Evolutionary conservation across 2,113 vertebrate species (phyloP).

Genomic region (Platanista minor): DNA sequence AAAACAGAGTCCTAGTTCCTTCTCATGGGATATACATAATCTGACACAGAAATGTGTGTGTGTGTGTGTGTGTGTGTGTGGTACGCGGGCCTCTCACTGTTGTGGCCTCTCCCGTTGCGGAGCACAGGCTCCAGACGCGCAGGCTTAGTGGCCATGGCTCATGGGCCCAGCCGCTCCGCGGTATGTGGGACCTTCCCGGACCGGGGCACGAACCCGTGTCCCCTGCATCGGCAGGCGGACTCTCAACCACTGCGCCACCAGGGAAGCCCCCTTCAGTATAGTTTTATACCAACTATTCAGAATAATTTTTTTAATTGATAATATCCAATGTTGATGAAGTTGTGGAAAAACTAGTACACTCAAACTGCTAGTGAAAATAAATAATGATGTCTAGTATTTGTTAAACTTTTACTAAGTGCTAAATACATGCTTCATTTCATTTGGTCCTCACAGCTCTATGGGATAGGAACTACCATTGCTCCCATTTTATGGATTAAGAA

Average conservation of each 20-base stretch:
- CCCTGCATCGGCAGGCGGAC: too few species aligned
- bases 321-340: background rate
- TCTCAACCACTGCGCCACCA: too few species aligned
- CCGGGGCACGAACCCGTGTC: too few species aligned
- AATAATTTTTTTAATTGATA: slow-evolving; percentile 25
- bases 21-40: background rate
- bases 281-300: slow-evolving; percentile 20
- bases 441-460: background rate
- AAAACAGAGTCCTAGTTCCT: background rate
- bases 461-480: background rate
- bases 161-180: too few species aligned
- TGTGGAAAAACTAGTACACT: background rate
- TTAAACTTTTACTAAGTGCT: background rate
- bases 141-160: too few species aligned
- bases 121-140: too few species aligned
- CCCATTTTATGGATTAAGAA: slow-evolving; percentile 6
- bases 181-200: too few species aligned
- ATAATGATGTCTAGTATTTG: background rate
- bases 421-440: background rate
- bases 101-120: too few species aligned
- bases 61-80: too few species aligned
- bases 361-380: slow-evolving; percentile 25
- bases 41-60: background rate
- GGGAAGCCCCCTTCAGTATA: background rate
- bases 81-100: too few species aligned